Percentiles rank a stretch among this genome's conserved stretches.
Evolutionary conservation across 2,888 invertebrate species (phyloP).

Genomic region (Cremastinae sp.): DNA sequence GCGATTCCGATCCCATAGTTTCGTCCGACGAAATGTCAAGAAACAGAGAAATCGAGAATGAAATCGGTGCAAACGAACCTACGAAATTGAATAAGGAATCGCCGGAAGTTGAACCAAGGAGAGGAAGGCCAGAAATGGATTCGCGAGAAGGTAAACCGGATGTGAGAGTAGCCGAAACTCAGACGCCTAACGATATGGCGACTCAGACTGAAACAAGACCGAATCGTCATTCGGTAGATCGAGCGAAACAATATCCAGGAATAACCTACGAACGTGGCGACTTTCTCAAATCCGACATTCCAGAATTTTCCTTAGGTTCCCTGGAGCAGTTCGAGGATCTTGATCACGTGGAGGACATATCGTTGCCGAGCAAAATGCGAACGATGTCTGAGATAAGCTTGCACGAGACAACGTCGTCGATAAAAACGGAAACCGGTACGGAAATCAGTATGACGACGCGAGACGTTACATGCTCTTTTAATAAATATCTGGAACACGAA

Average conservation of each 20-base stretch:
- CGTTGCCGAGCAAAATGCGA: slow-evolving; percentile 75
- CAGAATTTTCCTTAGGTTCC: slow-evolving; percentile 72
- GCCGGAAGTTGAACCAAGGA: not conserved
- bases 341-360: slow-evolving; percentile 75
- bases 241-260: slow-evolving; percentile 68
- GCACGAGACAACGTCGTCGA: slow-evolving; percentile 79
- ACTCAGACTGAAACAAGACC: slow-evolving; percentile 75
- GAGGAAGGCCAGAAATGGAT: slow-evolving; percentile 17
- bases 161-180: slow-evolving; percentile 76
- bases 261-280: slow-evolving; percentile 69
- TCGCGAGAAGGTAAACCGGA: slow-evolving; percentile 59
- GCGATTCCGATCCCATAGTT: slow-evolving; percentile 29
- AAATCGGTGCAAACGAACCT: not conserved
- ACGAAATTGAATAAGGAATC: not conserved
- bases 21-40: slow-evolving; percentile 2
- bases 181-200: slow-evolving; percentile 78
- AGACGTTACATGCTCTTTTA: slow-evolving; percentile 78
- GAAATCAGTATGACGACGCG: slow-evolving; percentile 78
- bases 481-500: slow-evolving; percentile 78
- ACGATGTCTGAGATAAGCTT: slow-evolving; percentile 79
- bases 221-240: slow-evolving; percentile 49
- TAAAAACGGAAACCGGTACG: slow-evolving; percentile 78
- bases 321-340: slow-evolving; percentile 73
- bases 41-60: slow-evolving; percentile 1
- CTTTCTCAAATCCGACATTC: slow-evolving; percentile 66